Evolutionary conservation across 2,113 vertebrate species (phyloP), one percentile per base, ranked within the genome.

Genomic region (Phylloscopus whistleri): DNA sequence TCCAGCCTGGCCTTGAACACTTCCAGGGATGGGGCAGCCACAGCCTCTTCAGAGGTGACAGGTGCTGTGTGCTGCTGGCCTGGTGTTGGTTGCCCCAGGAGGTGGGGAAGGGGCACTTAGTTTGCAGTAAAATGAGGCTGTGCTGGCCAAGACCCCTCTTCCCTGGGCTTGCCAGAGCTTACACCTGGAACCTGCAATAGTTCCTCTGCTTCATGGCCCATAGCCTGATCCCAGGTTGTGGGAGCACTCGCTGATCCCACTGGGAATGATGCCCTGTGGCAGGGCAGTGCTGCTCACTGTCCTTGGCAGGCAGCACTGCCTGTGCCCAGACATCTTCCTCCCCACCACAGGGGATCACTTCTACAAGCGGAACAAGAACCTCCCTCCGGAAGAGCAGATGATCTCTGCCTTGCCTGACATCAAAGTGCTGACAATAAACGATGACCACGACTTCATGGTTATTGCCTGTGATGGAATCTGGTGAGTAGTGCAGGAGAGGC

Each of bases 401-500:
- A 99, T 99, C 94, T 99, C 99, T 30, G 98, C 99, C 14, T 96
- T 99, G 97, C 99, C 99, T 1, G 99, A 99, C 60, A 98, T 99
- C 94, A 99, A 99, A 96, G 98, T 99, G 89, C 96, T 99, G 97
- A 99, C 99, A 23, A 98, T 99, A 87, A 99, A 98, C 0, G 98
- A 99, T 0, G 98, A 99, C 51, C 98, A 99, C 2, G 99, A 99
- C 87, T 99, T 99, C 95, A 99, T 99, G 99, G 99, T 99, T 95
- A 99, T 99, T 39, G 99, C 99, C 68, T 99, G 99, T 31, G 99
- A 99, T 58, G 99, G 99, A 58, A 99, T 99, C 97, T 99, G 99
- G 99, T 99, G 94, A 95, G 98, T 83, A 23, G 30, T 4, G 35
- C 41, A 41, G 41, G 41, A 58, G 22, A 24, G 56, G 48, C 41